phyloP scores from a whole-genome alignment of 2,888 invertebrate species.

The Dryocosmus kuriphilus region DNA sequence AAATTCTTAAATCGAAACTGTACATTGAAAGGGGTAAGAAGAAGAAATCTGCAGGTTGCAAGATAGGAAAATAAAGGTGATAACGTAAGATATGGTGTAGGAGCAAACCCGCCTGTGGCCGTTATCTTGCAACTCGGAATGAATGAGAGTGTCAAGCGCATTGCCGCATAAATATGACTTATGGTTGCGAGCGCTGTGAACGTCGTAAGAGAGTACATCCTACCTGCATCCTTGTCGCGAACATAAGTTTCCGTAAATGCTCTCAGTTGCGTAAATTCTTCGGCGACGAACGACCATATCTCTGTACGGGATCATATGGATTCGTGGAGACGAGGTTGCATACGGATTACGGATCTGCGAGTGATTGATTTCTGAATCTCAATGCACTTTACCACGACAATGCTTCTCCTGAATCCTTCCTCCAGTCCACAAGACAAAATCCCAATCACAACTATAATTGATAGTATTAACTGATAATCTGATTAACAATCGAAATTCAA shows the following conservation, averaged over 20 bases:
- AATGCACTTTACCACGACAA: constrained; percentile 13
- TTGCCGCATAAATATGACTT: constrained; percentile 71
- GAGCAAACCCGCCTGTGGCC: constrained; percentile 54
- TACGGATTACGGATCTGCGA: constrained; percentile 19
- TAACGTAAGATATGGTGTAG: constrained; percentile 7
- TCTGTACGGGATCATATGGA: neutral
- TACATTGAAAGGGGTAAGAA: neutral
- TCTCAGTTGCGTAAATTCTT: neutral
- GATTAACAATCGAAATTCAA: neutral
- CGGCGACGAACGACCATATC: neutral
- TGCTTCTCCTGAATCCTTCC: neutral
- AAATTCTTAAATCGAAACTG: neutral
- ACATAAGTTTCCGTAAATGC: constrained; percentile 54
- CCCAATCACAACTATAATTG: neutral
- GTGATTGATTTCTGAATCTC: constrained; percentile 31
- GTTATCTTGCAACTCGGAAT: constrained; percentile 57
- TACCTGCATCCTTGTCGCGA: constrained; percentile 53
- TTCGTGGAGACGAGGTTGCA: constrained; percentile 11
- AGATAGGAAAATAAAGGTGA: constrained; percentile 33
- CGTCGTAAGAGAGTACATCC: constrained; percentile 57
- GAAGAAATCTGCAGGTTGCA: constrained; percentile 20
- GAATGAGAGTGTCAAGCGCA: constrained; percentile 70
- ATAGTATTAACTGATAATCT: neutral
- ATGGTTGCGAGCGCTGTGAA: constrained; percentile 63
- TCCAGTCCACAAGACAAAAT: neutral